Percentiles rank a stretch among this genome's conserved stretches.
Evolutionary conservation across 2,888 invertebrate species (phyloP).

Genomic region (Idaea biselata): DNA sequence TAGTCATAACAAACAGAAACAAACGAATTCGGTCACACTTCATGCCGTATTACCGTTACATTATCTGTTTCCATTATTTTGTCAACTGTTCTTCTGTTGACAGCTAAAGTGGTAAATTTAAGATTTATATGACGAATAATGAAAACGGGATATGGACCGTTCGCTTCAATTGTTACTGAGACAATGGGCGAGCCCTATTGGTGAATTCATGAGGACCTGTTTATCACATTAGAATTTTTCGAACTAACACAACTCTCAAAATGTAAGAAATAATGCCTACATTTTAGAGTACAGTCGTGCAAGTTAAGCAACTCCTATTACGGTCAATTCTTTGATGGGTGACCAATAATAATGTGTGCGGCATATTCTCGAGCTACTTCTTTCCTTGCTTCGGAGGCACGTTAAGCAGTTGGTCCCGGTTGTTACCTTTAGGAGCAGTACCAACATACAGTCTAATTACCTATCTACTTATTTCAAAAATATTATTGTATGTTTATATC

Average conservation of each 20-base stretch:
- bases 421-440: too few relatives aligned
- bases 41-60: slow-evolving; percentile 47
- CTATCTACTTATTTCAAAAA: too few relatives aligned
- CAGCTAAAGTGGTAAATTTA: slow-evolving; percentile 59
- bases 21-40: slow-evolving; percentile 39
- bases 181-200: not conserved
- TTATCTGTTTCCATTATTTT: slow-evolving; percentile 64
- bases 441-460: too few relatives aligned
- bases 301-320: too few relatives aligned
- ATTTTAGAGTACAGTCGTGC: too few relatives aligned
- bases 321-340: too few relatives aligned
- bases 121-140: slow-evolving; percentile 50
- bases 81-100: slow-evolving; percentile 53
- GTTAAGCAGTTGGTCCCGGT: too few relatives aligned
- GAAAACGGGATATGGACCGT: slow-evolving; percentile 39
- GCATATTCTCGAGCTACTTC: too few relatives aligned
- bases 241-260: not conserved
- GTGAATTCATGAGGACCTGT: not conserved
- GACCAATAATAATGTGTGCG: too few relatives aligned
- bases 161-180: slow-evolving; percentile 31
- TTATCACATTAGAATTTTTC: not conserved
- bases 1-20: slow-evolving; percentile 31
- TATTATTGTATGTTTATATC: not conserved
- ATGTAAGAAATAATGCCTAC: too few relatives aligned
- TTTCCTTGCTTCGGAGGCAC: too few relatives aligned